A percentile compares a stretch with the other conserved stretches of the same genome.
Conservation (phyloP, 2,113 vertebrate species). For the Xyrauchen texanus region DNA sequence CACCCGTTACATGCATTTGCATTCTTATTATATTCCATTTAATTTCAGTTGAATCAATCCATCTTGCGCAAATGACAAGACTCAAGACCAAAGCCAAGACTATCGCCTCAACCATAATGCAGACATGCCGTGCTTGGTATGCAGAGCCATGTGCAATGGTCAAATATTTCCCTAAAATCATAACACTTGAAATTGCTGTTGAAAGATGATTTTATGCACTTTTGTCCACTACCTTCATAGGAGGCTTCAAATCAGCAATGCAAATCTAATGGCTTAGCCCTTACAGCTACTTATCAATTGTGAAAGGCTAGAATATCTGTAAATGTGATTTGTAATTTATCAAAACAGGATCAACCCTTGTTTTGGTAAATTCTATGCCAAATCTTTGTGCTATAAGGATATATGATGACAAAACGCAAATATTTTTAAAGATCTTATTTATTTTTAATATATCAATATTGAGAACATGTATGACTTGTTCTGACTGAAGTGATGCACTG, state of each 20-base stretch:
- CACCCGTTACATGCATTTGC: not conserved
- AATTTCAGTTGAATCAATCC: not conserved
- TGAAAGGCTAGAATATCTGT: not conserved
- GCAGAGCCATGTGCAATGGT: not conserved
- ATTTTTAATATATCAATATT: constrained; percentile 27
- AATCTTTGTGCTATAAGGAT: constrained; percentile 9
- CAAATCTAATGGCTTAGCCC: not conserved
- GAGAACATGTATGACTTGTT: not conserved
- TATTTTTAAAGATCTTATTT: constrained; percentile 42
- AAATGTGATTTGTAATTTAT: constrained; percentile 11
- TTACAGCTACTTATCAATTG: not conserved
- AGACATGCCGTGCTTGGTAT: not conserved
- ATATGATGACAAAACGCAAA: constrained; percentile 1
- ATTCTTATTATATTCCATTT: constrained; percentile 1
- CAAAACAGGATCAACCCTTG: not conserved
- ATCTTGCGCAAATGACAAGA: constrained; percentile 2
- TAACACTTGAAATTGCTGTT: constrained; percentile 27
- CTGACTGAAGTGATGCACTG: constrained; percentile 5
- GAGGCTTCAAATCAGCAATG: not conserved
- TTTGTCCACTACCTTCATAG: constrained; percentile 8
- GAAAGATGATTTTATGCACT: constrained; percentile 33
- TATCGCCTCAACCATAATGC: not conserved
- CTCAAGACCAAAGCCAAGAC: not conserved
- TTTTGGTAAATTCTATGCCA: constrained; percentile 19
- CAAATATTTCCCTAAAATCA: constrained; percentile 3